Evolutionary conservation across 2,113 vertebrate species (phyloP).

Genomic region (Pelodiscus sinensis): DNA sequence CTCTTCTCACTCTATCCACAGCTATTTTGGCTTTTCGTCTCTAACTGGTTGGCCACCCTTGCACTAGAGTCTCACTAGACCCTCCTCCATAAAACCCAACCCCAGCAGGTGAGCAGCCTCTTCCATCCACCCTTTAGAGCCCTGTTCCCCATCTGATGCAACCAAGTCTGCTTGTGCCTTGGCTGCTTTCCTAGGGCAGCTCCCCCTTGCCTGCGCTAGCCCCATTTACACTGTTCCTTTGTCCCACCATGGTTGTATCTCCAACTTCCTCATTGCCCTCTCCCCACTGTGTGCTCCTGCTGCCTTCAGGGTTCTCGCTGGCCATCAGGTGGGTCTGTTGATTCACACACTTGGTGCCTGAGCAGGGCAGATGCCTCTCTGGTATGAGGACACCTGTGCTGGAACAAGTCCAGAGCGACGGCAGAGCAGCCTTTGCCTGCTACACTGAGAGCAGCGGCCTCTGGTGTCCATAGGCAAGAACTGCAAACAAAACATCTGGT

Average conservation of each 20-base stretch:
- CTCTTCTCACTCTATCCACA: no score
- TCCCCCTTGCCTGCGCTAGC: background rate
- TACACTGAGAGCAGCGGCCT: background rate
- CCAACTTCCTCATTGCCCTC: background rate
- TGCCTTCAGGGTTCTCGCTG: background rate
- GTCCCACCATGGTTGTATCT: background rate
- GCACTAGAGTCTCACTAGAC: background rate
- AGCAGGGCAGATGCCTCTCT: background rate
- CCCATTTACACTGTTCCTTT: background rate
- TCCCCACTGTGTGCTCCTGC: background rate
- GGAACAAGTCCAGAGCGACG: background rate
- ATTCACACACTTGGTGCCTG: background rate
- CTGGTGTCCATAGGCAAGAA: background rate
- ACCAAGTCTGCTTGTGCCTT: background rate
- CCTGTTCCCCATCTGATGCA: background rate
- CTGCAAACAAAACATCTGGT: background rate
- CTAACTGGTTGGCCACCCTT: no score
- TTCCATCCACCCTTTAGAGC: background rate
- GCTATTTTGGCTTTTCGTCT: no score
- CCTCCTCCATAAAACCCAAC: background rate
- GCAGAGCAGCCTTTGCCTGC: background rate
- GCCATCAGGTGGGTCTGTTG: background rate
- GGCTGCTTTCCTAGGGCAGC: background rate
- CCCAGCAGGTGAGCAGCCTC: background rate
- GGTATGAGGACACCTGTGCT: background rate